phyloP scores from a whole-genome alignment of 2,888 invertebrate genomes.

The Pandemis corylana region DNA sequence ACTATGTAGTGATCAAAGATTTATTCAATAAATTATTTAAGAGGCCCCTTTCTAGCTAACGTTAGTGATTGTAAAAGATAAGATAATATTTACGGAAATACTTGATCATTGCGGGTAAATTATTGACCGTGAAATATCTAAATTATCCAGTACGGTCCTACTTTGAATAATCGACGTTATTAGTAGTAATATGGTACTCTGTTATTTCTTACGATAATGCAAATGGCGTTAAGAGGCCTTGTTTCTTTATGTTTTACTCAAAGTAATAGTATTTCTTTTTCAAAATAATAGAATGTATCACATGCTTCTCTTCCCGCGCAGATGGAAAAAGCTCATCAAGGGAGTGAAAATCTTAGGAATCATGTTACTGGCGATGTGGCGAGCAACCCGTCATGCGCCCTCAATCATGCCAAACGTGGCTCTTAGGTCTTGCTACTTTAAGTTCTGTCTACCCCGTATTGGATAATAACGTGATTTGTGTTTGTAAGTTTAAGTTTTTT shows the following conservation, averaged over 20 bases:
- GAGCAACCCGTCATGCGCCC: too few relatives aligned
- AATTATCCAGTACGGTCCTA: slow-evolving; percentile 18
- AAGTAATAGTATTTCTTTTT: neutral
- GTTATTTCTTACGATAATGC: slow-evolving; percentile 25
- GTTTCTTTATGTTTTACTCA: neutral
- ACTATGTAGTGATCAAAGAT: too few relatives aligned
- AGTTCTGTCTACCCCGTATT: too few relatives aligned
- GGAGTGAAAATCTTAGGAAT: too few relatives aligned
- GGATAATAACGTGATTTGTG: too few relatives aligned
- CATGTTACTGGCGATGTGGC: too few relatives aligned
- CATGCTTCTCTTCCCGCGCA: too few relatives aligned
- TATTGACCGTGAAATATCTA: slow-evolving; percentile 27
- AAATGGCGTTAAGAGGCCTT: slow-evolving; percentile 6
- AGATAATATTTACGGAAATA: neutral
- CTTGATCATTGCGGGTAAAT: neutral
- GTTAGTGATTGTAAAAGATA: neutral
- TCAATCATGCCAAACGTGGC: too few relatives aligned
- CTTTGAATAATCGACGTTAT: slow-evolving; percentile 31
- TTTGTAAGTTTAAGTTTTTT: too few relatives aligned
- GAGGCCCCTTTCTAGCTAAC: neutral
- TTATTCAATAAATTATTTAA: neutral
- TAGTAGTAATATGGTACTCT: slow-evolving; percentile 1
- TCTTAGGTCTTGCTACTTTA: too few relatives aligned
- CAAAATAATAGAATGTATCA: too few relatives aligned
- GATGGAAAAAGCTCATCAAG: too few relatives aligned